Base-by-base conservation (phyloP, 2,113 vertebrate genomes). In the Myotis yumanensis region DNA sequence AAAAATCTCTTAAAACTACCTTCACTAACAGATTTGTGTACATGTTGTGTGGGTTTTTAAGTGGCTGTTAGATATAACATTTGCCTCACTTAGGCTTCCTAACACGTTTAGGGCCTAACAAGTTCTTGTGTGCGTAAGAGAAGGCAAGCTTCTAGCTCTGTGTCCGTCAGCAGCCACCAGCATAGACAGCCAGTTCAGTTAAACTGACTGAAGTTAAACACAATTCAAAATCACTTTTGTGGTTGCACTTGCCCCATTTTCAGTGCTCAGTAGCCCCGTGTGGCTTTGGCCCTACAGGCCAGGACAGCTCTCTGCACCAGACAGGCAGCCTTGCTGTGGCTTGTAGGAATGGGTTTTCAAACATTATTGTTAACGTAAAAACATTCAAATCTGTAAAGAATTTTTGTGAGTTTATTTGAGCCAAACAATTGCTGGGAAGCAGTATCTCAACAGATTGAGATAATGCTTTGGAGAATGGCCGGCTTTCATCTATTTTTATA, bases 271-370 rank as follows among this genome's bases (percentile, higher is more conserved):
- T 1, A 9, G 3, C 66, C 12, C 3, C 2, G 1, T 5, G 59
- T 0, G 32, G 40, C 15, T 20, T 4, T 0, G 40, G 51, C 32
- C 76, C 43, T 1, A 0, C 22, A 32, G 0, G 17, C 51, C 57
- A 12, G 64, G 3, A 14, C 28, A 6, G 57, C 69, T 71, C 23
- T 18, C 30, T 4, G 4, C 7, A 0, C 32, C 10, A 0, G 0
- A 17, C 14, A 25, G 52, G n/a, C 28, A 18, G 18, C 11, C 25
- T 11, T 12, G 10, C 89, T 72, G 37, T 7, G 7, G 32, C 11
- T 1, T 37, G 14, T 52, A n/a, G 57, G 40, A 69, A 23, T 5
- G n/a, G 30, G 35, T 54, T 77, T 91, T 46, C 71, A 51, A 76
- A 32, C 20, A 46, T 72, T 54, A 37, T 90, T 2, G 59, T 28